Base-by-base conservation (phyloP, 2,797 vertebrate species). In the Sebastes itinus region DNA sequence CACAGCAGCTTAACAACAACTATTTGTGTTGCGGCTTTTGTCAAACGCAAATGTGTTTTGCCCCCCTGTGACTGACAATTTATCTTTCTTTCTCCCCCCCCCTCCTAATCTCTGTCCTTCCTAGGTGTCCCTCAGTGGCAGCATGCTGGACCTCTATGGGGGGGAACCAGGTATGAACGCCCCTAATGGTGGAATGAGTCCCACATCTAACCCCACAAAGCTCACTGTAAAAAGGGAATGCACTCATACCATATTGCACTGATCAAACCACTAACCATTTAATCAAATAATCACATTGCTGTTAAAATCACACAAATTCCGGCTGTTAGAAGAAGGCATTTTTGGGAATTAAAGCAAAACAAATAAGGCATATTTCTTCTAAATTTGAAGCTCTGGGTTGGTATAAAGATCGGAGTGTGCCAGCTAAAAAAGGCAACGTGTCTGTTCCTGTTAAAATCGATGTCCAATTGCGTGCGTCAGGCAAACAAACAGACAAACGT, bases 71-170 rank as follows among this genome's bases (percentile, higher is more conserved):
- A 76, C 49, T 90, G 77, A 92, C 22, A 72, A 32, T 71, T 2
- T 73, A 35, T 59, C 52, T 61, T 35, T 28, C 27, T 70, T 74
- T 28, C 20, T 7, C 52, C 56, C 67, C 56, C 56, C 64, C 32
- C 23, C 27, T 54, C 49, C 32, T 14, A 20, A 52, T 58, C 33
- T 87, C 54, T 85, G 49, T 85, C 54, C 58, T 63, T 67, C 63
- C 46, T 52, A 97, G 90, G 88, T 92, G 81, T 94, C 92, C 84
- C 94, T 99, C 84, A 97, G 96, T 86, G 95, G 96, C 93, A 97
- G 94, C 92, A 97, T 99, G 97, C 95, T 99, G 97, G 97, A 99
- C 89, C 83, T 97, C 77, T 99, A 98, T 92, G 96, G 95, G 89
- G 95, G 92, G 86, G 97, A 99, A 89, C 97, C 95, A 95, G 96